These are phyloP conservation scores for Naso thynnoides DNA, from an alignment of 2,797 vertebrate genomes.

Conservation along the genomic window DNA sequence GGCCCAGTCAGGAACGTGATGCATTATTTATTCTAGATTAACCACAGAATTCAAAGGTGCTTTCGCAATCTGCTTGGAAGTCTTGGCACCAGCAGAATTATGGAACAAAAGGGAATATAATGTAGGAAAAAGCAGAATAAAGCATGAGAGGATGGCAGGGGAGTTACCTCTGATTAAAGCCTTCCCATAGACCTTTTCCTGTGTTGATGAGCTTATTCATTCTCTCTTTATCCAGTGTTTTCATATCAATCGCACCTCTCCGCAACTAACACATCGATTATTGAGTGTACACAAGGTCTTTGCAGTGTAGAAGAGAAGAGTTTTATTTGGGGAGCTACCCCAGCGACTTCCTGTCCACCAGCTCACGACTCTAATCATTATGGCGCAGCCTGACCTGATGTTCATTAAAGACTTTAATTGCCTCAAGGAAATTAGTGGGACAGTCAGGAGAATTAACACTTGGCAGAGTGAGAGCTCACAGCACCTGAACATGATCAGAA, in stretches of 20 bases:
- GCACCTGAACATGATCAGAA: conserved; percentile 6
- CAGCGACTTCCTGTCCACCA: background rate
- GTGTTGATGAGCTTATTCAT: conserved; percentile 27
- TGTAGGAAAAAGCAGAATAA: conserved; percentile 32
- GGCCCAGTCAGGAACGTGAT: conserved; percentile 20
- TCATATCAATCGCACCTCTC: conserved; percentile 7
- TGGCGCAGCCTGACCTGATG: background rate
- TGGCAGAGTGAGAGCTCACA: background rate
- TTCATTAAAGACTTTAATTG: conserved; percentile 19
- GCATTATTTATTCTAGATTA: conserved; percentile 60
- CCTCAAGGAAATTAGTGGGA: conserved; percentile 11
- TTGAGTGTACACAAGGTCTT: background rate
- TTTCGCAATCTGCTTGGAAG: conserved; percentile 23
- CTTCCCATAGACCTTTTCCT: background rate
- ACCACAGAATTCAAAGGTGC: conserved; percentile 13
- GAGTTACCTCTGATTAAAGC: conserved; percentile 37
- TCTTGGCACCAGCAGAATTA: conserved; percentile 30
- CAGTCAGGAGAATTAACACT: background rate
- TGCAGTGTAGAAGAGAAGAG: background rate
- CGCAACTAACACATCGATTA: background rate
- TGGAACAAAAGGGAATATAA: conserved; percentile 37
- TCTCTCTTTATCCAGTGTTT: conserved; percentile 8
- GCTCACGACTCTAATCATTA: conserved; percentile 5
- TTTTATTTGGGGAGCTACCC: background rate
- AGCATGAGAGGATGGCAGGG: conserved; percentile 28